Conservation (phyloP, 2,888 invertebrate genomes). For the Drosophila histrio region DNA sequence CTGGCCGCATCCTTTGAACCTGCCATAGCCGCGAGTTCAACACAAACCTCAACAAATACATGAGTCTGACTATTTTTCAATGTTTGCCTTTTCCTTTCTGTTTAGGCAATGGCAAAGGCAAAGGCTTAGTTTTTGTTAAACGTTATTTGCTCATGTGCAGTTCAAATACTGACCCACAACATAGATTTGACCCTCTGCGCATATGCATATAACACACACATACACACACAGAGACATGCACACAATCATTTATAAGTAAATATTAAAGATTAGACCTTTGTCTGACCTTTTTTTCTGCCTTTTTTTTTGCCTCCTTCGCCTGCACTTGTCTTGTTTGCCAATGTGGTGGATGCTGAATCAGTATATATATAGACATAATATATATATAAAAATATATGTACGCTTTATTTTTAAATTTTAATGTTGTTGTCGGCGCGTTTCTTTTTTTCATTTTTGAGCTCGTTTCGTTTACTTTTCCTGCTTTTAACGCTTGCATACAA, state of each 20-base stretch:
- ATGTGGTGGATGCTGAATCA: conserved; percentile 67
- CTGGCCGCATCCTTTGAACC: conserved; percentile 76
- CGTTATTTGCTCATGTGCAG: conserved; percentile 69
- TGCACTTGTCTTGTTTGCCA: conserved; percentile 64
- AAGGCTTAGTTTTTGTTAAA: conserved; percentile 43
- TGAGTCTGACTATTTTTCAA: conserved; percentile 50
- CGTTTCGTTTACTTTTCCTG: conserved; percentile 40
- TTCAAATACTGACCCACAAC: conserved; percentile 69
- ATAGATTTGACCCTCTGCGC: conserved; percentile 28
- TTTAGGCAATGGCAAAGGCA: conserved; percentile 44
- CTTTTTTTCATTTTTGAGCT: conserved; percentile 36
- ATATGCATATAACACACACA: neutral
- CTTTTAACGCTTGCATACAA: conserved; percentile 50
- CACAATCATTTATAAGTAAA: conserved; percentile 41
- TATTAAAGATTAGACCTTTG: conserved; percentile 63
- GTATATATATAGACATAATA: conserved; percentile 7
- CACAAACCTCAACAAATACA: conserved; percentile 72
- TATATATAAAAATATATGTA: conserved; percentile 8
- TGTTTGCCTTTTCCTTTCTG: conserved; percentile 47
- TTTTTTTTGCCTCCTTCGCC: conserved; percentile 34
- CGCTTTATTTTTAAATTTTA: conserved; percentile 8
- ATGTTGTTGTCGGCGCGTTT: conserved; percentile 57
- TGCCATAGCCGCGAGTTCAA: conserved; percentile 50
- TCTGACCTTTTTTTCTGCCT: conserved; percentile 52
- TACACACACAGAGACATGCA: neutral